Base-by-base conservation (phyloP, 2,113 vertebrate genomes). In the Pelusios castaneus region DNA sequence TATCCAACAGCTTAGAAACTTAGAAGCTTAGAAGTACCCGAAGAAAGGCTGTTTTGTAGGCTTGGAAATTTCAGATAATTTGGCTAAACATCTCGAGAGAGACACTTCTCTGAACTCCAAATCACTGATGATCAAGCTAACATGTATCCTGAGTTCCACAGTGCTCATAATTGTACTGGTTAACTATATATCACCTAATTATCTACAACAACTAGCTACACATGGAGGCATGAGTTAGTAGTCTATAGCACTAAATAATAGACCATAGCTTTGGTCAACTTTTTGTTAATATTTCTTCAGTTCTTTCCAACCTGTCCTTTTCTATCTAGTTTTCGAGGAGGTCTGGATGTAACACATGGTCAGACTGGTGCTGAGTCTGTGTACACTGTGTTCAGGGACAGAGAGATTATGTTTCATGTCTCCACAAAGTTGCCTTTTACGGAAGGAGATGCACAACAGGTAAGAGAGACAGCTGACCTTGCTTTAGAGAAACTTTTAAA, bases 381-480 rank as follows among this genome's bases (percentile, higher is more conserved):
- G 94, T 99, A 99, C 98, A 99, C 99, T 0, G 96, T 98, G 91
- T 99, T 99, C 97, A 98, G 98, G 96, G 98, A 98, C 92, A 98
- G 98, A 95, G 99, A 99, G 98, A 98, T 99, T 95, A 99, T 99
- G 99, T 99, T 99, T 97, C 99, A 99, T 0, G 98, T 99, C 88
- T 99, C 99, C 81, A 99, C 99, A 76, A 99, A 99, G 91, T 98
- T 99, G 95, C 99, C 99, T 2, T 99, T 99, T 91, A 99, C 98
- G 0, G 99, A 99, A 90, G 99, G 99, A 75, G 99, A 99, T 25
- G 70, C 98, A 0, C 99, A 99, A 76, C 99, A 99, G 98, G 99
- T 99, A 97, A 92, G 63, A 70, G n/a, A 92, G 93, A 49, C 51
- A 54, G 56, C 21, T 2, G 91, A 34, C 82, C 45, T 51, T 47